These are phyloP conservation scores for Cygnus atratus DNA, from an alignment of 2,113 vertebrate species.

Conservation along the genomic window DNA sequence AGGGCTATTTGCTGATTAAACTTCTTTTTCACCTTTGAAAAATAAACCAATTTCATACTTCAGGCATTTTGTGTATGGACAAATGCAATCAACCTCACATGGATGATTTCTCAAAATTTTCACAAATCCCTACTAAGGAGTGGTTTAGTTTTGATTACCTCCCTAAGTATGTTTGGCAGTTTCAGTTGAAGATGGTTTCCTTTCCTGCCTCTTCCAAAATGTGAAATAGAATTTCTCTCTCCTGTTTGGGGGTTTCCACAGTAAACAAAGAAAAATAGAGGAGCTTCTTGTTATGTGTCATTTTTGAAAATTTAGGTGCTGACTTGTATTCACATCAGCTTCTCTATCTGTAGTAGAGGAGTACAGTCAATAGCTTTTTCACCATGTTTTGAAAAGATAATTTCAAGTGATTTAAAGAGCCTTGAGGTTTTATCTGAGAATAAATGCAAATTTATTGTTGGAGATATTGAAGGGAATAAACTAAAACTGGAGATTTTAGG, in stretches of 20 bases:
- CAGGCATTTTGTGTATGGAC: background rate
- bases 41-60: background rate
- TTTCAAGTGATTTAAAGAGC: background rate
- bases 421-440: background rate
- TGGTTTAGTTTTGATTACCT: background rate
- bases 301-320: too few species aligned
- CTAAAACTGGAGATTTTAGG: background rate
- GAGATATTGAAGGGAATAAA: background rate
- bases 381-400: background rate
- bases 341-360: background rate
- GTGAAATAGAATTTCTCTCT: background rate
- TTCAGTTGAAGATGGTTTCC: background rate
- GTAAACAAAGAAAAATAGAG: background rate
- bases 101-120: background rate
- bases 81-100: too few species aligned
- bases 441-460: background rate
- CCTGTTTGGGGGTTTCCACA: background rate
- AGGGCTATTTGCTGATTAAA: background rate
- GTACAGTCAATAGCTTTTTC: background rate
- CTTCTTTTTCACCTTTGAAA: background rate
- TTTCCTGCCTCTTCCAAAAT: background rate
- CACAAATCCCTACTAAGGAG: background rate
- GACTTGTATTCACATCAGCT: background rate
- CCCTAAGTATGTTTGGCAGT: too few species aligned
- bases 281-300: background rate